Conservation (phyloP, 2,797 vertebrate genomes). For the Aldrovandia affinis region DNA sequence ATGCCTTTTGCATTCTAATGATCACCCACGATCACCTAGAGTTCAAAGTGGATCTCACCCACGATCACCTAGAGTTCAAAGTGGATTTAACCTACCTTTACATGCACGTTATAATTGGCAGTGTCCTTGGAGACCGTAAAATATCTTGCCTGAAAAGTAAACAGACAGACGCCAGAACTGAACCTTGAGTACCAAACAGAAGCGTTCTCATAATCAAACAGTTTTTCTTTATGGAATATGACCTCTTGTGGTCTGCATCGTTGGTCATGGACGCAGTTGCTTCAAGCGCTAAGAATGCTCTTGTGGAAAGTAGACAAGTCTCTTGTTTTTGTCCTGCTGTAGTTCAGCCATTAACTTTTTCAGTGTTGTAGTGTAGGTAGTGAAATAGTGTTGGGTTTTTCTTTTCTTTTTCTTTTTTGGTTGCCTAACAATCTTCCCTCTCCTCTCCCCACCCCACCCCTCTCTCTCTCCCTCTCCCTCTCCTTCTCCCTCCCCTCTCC, state of each 20-base stretch:
- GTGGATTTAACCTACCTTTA: no score
- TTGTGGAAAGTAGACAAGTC: neutral
- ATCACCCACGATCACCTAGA: no score
- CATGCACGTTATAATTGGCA: no score
- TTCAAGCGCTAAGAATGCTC: neutral
- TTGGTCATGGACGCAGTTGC: neutral
- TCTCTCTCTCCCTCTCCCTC: conserved; percentile 11
- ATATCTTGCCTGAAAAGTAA: no score
- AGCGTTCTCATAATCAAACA: no score
- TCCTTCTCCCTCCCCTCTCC: neutral
- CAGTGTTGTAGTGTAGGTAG: neutral
- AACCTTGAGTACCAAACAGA: no score
- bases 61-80: no score
- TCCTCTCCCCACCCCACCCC: neutral
- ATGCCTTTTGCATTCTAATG: no score
- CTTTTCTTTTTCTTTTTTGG: neutral
- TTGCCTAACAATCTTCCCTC: conserved; percentile 22
- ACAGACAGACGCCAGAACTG: no score
- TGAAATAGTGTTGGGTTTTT: neutral
- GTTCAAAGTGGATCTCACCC: no score
- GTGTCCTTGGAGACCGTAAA: no score
- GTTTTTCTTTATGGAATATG: neutral
- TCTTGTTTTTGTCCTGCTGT: neutral
- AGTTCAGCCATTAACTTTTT: neutral
- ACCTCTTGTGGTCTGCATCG: neutral